A percentile compares a stretch with the other conserved stretches of the same genome.
These are phyloP conservation scores for Danionella cerebrum DNA, from an alignment of 2,113 vertebrate species.

Conservation along the genomic window DNA sequence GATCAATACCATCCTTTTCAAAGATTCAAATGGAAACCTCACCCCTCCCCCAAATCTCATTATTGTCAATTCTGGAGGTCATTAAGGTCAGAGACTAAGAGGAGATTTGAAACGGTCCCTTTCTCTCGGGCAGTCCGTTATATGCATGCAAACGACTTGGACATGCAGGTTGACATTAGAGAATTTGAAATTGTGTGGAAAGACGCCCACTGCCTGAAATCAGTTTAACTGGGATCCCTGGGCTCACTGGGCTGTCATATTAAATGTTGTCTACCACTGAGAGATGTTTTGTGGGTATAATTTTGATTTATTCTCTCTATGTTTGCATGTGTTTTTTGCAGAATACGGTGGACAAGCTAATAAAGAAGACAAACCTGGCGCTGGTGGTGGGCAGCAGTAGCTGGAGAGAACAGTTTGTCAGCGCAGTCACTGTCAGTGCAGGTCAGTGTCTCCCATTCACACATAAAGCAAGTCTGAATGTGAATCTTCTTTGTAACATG, in stretches of 20 bases:
- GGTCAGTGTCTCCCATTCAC: constrained; percentile 53
- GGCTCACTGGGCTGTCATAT: neutral
- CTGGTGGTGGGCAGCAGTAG: constrained; percentile 78
- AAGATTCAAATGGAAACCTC: neutral
- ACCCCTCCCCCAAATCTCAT: neutral
- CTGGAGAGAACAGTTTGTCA: constrained; percentile 81
- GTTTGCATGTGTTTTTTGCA: constrained; percentile 37
- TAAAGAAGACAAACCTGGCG: constrained; percentile 78
- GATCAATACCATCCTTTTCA: neutral
- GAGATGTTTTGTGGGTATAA: neutral
- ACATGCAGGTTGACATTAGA: constrained; percentile 9
- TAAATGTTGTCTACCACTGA: constrained; percentile 15
- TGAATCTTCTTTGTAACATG: too few species aligned
- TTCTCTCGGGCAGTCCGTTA: neutral
- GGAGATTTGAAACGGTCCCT: neutral
- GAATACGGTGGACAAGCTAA: constrained; percentile 79
- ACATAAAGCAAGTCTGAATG: neutral
- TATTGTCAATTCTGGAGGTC: neutral
- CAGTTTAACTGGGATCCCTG: constrained; percentile 6
- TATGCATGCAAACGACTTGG: neutral
- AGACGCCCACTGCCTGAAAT: neutral
- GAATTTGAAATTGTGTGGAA: neutral
- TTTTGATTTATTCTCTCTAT: constrained; percentile 7
- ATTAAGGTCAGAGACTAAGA: neutral
- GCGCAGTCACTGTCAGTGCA: constrained; percentile 76